Conservation (phyloP, 2,113 vertebrate genomes). For the pig (Sus scrofa) region DNA sequence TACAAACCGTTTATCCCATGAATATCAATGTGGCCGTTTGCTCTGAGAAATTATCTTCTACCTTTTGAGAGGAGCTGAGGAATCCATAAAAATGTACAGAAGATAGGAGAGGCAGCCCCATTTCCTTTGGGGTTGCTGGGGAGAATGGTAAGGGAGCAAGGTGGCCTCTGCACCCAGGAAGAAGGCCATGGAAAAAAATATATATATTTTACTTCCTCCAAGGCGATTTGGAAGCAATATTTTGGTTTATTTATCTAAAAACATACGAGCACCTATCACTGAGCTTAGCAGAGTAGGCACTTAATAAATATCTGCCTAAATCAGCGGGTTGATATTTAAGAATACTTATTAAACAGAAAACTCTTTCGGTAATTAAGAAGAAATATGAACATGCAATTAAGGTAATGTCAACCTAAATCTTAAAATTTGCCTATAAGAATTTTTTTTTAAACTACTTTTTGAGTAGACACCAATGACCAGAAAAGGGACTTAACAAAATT, state of each 20-base stretch:
- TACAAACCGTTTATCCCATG: conserved; percentile 76
- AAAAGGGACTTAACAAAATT: not conserved
- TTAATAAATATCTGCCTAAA: not conserved
- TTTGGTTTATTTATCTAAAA: conserved; percentile 34
- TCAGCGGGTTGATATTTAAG: conserved; percentile 30
- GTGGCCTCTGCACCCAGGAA: not conserved
- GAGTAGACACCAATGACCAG: not conserved
- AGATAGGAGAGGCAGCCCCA: not conserved
- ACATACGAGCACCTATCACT: not conserved
- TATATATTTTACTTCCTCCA: not conserved
- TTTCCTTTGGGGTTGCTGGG: not conserved
- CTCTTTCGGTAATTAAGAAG: not conserved
- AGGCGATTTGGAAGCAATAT: not conserved
- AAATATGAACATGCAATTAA: not conserved
- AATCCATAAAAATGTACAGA: conserved; percentile 64
- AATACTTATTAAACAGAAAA: conserved; percentile 3
- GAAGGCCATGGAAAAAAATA: not conserved
- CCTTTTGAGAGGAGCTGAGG: conserved; percentile 68
- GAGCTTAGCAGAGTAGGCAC: not conserved
- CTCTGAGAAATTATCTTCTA: conserved; percentile 79
- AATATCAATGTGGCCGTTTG: conserved; percentile 76
- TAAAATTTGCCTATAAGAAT: not conserved
- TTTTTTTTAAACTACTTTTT: not conserved
- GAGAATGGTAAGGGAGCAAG: not conserved
- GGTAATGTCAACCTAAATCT: not conserved